These are phyloP conservation scores for Magallana ariakensis DNA, from an alignment of 1,140 invertebrate species.

Conservation along the genomic window DNA sequence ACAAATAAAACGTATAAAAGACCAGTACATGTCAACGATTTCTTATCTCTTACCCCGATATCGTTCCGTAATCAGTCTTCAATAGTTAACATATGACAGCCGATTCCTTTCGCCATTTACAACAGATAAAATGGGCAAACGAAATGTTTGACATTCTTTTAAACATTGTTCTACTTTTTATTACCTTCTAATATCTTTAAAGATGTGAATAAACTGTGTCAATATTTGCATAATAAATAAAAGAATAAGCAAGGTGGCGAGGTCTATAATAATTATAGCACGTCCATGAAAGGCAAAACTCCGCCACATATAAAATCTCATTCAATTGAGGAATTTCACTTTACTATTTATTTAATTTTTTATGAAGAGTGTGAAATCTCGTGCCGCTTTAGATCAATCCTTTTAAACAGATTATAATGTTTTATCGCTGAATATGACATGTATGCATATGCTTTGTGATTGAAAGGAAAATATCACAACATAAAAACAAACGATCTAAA, in stretches of 20 bases:
- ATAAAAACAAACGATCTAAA: too few species aligned
- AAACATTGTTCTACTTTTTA: background rate
- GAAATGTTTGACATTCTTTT: slow-evolving; percentile 24
- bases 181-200: background rate
- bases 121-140: background rate
- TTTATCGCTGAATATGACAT: background rate
- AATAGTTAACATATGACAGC: background rate
- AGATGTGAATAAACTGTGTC: background rate
- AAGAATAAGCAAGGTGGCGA: background rate
- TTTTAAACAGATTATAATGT: background rate
- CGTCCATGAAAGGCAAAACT: background rate
- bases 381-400: background rate
- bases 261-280: background rate
- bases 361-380: background rate
- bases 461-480: too few species aligned
- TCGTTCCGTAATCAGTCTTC: background rate
- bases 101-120: background rate
- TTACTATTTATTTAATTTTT: slow-evolving; percentile 13
- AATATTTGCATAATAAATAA: slow-evolving; percentile 26
- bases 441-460: too few species aligned
- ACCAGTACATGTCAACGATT: too few species aligned
- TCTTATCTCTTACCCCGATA: background rate
- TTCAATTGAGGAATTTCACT: slow-evolving; percentile 18
- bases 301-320: background rate
- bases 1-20: background rate